These are phyloP conservation scores for Lacanobia wlatinum DNA, from an alignment of 2,888 invertebrate genomes.

Conservation along the genomic window DNA sequence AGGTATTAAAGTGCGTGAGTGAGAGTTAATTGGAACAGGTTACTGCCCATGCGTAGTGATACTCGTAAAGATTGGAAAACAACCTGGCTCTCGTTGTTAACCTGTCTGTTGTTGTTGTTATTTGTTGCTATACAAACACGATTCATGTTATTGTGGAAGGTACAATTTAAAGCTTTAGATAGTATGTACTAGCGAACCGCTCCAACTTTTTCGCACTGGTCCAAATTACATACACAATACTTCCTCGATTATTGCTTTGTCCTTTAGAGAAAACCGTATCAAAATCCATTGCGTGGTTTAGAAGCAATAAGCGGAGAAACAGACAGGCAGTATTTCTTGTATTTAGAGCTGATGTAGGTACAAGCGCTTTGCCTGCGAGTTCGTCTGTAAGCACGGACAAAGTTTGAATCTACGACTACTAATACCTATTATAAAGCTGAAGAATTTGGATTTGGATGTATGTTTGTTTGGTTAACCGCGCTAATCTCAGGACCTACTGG, in stretches of 20 bases:
- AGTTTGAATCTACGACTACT: neutral
- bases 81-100: conserved; percentile 9
- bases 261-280: too few species aligned
- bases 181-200: neutral
- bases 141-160: neutral
- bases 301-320: too few species aligned
- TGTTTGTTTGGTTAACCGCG: too few species aligned
- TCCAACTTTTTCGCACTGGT: too few species aligned
- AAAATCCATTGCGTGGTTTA: too few species aligned
- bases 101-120: conserved; percentile 5
- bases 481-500: too few species aligned
- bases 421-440: too few species aligned
- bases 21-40: conserved; percentile 51
- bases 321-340: too few species aligned
- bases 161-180: neutral
- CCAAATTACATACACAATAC: too few species aligned
- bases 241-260: too few species aligned
- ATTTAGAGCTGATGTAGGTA: too few species aligned
- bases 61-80: conserved; percentile 45
- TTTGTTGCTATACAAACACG: conserved; percentile 12
- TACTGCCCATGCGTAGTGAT: conserved; percentile 27
- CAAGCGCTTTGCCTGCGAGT: neutral
- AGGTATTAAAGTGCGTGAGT: conserved; percentile 22
- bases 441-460: too few species aligned
- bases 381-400: neutral